Percentiles rank a stretch among this genome's conserved stretches.
These are phyloP conservation scores for Leontocebus nigricollis DNA, from an alignment of 2,797 vertebrate genomes.

Conservation along the genomic window DNA sequence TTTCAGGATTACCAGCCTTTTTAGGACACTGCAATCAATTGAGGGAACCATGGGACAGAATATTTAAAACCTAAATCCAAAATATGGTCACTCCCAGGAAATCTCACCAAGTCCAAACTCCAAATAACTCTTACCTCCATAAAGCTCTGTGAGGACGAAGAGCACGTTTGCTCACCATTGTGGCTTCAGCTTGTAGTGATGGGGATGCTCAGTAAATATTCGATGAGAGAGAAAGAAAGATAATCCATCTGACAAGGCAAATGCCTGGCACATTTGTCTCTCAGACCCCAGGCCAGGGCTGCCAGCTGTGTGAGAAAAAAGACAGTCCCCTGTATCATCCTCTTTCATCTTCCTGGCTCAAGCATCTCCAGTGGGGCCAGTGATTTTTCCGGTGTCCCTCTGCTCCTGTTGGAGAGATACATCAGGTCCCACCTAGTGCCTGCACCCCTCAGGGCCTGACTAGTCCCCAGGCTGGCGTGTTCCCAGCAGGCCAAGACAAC, in stretches of 20 bases:
- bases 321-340: no score
- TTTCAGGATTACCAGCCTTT: slow-evolving; percentile 11
- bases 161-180: rapidly evolving
- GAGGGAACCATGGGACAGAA: background rate
- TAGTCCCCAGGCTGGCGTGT: background rate
- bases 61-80: background rate
- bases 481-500: background rate
- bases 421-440: background rate
- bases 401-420: background rate
- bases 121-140: background rate
- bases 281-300: background rate
- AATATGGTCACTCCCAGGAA: background rate
- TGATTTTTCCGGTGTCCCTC: background rate
- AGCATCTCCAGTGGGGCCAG: background rate
- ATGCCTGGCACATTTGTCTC: no score
- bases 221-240: background rate
- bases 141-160: background rate
- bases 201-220: background rate
- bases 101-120: background rate
- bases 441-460: rapidly evolving
- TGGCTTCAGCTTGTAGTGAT: background rate
- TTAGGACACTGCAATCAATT: background rate
- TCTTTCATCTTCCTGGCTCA: background rate
- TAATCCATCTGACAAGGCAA: background rate
- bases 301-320: background rate